phyloP scores from a whole-genome alignment of 1,140 invertebrate species.

The Brachionus rubens region DNA sequence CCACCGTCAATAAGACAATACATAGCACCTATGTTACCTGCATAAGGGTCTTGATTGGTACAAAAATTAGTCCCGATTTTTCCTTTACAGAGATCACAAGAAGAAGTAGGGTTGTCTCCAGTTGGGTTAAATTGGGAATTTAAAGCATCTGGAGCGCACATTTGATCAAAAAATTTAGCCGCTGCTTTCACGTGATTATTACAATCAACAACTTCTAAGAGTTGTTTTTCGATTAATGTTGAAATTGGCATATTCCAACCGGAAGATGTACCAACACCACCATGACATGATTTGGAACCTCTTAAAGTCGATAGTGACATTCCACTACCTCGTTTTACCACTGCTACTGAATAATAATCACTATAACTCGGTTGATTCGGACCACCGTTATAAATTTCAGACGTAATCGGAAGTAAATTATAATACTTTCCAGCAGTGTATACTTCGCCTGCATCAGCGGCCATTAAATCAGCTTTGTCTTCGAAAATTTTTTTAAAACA shows the following conservation, averaged over 20 bases:
- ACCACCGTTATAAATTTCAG: conserved; percentile 47
- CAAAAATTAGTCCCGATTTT: conserved; percentile 64
- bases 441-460: conserved; percentile 84
- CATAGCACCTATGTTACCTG: conserved; percentile 79
- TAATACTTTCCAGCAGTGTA: conserved; percentile 86
- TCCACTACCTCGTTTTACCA: conserved; percentile 70
- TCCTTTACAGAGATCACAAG: conserved; percentile 81
- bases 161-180: conserved; percentile 79
- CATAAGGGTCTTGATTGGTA: conserved; percentile 80
- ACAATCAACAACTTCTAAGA: conserved; percentile 75
- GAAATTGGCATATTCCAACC: conserved; percentile 88
- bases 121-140: conserved; percentile 84
- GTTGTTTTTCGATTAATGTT: conserved; percentile 74
- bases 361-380: conserved; percentile 54
- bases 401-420: conserved; percentile 80
- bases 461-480: conserved; percentile 76
- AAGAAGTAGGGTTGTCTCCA: conserved; percentile 73
- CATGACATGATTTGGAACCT: conserved; percentile 73
- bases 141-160: conserved; percentile 87
- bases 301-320: conserved; percentile 67
- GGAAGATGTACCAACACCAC: conserved; percentile 81
- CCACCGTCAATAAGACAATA: conserved; percentile 73
- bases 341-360: conserved; percentile 83
- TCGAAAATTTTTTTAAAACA: conserved; percentile 72
- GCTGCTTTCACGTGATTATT: conserved; percentile 93